Evolutionary conservation across 2,888 invertebrate genomes (phyloP).

Genomic region (Eumacrocentrus americanus): DNA sequence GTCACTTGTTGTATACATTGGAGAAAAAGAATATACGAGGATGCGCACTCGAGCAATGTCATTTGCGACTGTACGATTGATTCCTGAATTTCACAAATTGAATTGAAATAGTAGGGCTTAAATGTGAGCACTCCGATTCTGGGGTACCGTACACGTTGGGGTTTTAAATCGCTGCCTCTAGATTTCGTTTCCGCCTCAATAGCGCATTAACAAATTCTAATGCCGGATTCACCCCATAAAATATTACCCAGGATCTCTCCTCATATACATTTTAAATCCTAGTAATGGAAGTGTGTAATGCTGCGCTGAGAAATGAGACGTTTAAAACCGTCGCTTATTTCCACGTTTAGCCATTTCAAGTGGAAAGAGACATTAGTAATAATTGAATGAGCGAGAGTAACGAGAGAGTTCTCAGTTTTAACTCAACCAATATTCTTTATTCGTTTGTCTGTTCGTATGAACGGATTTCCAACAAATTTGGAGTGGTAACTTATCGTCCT

Average conservation of each 20-base stretch:
- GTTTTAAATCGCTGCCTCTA: slow-evolving; percentile 12
- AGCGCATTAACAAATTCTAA: slow-evolving; percentile 39
- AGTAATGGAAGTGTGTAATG: not conserved
- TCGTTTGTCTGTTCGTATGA: too few species aligned
- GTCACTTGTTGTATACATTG: slow-evolving; percentile 18
- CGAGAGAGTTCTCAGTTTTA: too few species aligned
- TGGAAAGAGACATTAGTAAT: too few species aligned
- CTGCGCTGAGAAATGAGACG: too few species aligned
- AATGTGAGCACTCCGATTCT: not conserved
- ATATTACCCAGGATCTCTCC: slow-evolving; percentile 31
- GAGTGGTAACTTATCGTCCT: too few species aligned
- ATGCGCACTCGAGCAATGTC: not conserved
- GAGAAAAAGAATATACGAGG: not conserved
- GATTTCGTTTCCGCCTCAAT: slow-evolving; percentile 18
- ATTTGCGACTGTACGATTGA: not conserved
- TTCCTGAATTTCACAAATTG: not conserved
- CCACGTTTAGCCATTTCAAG: too few species aligned
- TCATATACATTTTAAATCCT: slow-evolving; percentile 39
- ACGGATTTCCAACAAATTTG: too few species aligned
- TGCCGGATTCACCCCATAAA: slow-evolving; percentile 40
- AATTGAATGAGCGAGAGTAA: too few species aligned
- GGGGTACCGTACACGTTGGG: not conserved
- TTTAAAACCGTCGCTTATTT: too few species aligned
- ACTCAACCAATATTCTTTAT: too few species aligned
- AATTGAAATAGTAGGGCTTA: not conserved